Evolutionary conservation across 2,113 vertebrate species (phyloP).

Genomic region (Danionella cerebrum): DNA sequence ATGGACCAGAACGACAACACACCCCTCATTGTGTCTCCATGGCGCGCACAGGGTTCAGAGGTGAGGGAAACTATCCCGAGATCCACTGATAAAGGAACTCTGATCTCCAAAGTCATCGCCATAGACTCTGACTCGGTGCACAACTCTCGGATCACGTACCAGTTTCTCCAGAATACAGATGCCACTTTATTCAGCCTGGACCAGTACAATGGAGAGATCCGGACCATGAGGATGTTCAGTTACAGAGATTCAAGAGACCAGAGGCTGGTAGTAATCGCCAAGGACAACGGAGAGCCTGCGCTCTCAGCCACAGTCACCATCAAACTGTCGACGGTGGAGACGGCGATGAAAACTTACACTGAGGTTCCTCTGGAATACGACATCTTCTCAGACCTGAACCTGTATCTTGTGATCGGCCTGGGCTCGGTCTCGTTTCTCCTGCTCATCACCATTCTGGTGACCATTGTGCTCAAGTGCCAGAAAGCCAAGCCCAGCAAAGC

Average conservation of each 20-base stretch:
- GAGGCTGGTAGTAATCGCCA: conserved; percentile 57
- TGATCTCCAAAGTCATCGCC: conserved; percentile 41
- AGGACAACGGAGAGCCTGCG: conserved; percentile 58
- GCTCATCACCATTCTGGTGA: conserved; percentile 63
- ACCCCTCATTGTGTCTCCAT: conserved; percentile 57
- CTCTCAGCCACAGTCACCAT: conserved; percentile 69
- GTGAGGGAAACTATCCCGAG: conserved; percentile 57
- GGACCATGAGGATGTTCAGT: conserved; percentile 52
- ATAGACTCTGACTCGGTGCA: conserved; percentile 57
- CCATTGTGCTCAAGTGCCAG: conserved; percentile 44
- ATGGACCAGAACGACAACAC: conserved; percentile 68
- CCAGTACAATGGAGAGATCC: conserved; percentile 33
- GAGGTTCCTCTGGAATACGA: conserved; percentile 55
- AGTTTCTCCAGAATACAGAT: conserved; percentile 56
- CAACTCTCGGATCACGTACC: conserved; percentile 61
- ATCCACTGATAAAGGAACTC: conserved; percentile 27
- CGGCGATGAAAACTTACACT: conserved; percentile 63
- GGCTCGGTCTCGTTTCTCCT: conserved; percentile 67
- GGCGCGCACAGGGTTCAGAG: conserved; percentile 53
- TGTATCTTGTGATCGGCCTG: conserved; percentile 53
- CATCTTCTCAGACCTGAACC: conserved; percentile 46
- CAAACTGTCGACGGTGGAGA: conserved; percentile 66
- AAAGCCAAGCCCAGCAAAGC: conserved; percentile 36
- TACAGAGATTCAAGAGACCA: conserved; percentile 57
- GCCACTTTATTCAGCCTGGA: conserved; percentile 56